Percentiles rank a stretch among this genome's conserved stretches.
phyloP scores from a whole-genome alignment of 2,113 vertebrate species.

The Leucopsar rothschildi region DNA sequence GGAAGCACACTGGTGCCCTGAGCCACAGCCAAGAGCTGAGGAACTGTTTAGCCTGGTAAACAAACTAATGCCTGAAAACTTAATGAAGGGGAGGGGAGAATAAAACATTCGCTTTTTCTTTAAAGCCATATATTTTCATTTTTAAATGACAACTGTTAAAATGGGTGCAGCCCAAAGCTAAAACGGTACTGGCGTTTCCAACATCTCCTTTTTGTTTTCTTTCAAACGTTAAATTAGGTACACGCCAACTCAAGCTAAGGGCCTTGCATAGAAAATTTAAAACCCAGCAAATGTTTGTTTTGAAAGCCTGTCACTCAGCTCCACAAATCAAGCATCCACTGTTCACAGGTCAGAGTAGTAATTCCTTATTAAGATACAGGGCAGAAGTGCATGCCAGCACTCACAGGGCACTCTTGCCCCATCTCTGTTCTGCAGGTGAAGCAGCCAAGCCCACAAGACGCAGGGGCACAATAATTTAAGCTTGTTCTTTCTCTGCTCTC shows the following conservation, averaged over 20 bases:
- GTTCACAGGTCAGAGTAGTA: not conserved
- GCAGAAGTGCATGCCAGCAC: not conserved
- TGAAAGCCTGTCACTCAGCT: not conserved
- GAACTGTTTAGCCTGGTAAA: not conserved
- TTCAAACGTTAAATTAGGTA: not conserved
- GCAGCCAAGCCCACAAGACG: not conserved
- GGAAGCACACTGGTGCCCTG: not conserved
- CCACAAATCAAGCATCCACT: not conserved
- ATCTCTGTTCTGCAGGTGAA: not conserved
- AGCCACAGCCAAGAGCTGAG: not conserved
- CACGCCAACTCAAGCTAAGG: not conserved
- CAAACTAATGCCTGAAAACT: not conserved
- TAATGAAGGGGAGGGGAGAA: accelerated
- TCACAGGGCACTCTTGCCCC: not conserved
- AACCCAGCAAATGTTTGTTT: not conserved
- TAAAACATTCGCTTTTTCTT: not conserved
- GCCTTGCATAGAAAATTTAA: not conserved
- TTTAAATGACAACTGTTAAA: not conserved
- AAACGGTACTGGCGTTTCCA: not conserved
- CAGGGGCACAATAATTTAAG: not conserved
- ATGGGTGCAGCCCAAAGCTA: not conserved
- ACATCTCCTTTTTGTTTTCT: not conserved
- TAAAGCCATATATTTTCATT: not conserved
- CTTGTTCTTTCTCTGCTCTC: not conserved
- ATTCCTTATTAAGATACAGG: not conserved